A percentile compares a stretch with the other conserved stretches of the same genome.
phyloP scores from a whole-genome alignment of 2,113 vertebrate species.

The Ranitomeya imitator region DNA sequence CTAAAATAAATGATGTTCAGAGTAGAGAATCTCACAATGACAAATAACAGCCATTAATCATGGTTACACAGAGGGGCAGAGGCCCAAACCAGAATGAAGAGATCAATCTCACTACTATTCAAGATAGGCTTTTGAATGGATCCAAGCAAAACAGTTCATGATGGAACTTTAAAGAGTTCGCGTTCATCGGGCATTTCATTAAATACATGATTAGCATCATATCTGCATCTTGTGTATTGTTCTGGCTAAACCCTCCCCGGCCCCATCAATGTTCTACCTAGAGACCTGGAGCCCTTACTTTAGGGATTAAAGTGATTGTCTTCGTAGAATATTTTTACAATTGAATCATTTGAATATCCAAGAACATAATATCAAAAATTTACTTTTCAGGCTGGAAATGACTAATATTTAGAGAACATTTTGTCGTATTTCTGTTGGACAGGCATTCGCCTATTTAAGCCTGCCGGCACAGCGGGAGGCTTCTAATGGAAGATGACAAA shows the following conservation, averaged over 20 bases:
- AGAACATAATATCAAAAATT: background rate
- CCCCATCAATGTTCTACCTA: no score
- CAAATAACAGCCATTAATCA: constrained; percentile 15
- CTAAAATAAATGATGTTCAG: constrained; percentile 1
- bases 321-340: background rate
- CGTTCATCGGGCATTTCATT: background rate
- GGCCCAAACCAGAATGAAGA: background rate
- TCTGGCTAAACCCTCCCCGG: no score
- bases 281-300: no score
- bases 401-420: background rate
- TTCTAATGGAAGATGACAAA: constrained; percentile 23
- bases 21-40: background rate
- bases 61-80: background rate
- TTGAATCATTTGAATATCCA: background rate
- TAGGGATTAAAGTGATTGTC: background rate
- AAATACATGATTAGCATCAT: background rate
- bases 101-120: constrained; percentile 17
- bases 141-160: background rate
- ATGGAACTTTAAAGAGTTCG: background rate
- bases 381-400: background rate
- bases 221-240: background rate
- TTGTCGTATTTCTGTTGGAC: background rate
- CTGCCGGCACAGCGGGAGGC: background rate
- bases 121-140: background rate
- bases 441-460: background rate